Percentiles rank a stretch among this genome's conserved stretches.
These are phyloP conservation scores for Ptychadena robeensis DNA, from an alignment of 2,797 vertebrate genomes.

Conservation along the genomic window DNA sequence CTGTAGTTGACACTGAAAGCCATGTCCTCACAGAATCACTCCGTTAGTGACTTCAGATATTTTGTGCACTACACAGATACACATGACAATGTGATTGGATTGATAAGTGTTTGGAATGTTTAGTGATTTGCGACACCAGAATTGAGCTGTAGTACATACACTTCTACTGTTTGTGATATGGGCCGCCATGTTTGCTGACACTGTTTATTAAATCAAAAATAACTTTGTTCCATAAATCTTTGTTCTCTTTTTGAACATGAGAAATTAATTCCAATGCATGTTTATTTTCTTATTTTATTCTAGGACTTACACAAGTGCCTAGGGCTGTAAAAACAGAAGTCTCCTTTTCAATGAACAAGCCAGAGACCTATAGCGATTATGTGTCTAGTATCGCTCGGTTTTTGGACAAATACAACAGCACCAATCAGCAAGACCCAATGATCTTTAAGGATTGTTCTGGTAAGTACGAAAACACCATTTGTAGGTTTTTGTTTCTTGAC, in stretches of 20 bases:
- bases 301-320: constrained; percentile 91
- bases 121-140: too few species aligned
- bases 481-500: too few species aligned
- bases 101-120: too few species aligned
- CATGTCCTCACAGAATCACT: too few species aligned
- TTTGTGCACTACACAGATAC: too few species aligned
- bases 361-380: constrained; percentile 66
- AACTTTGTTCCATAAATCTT: background rate
- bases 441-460: constrained; percentile 83
- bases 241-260: background rate
- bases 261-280: background rate
- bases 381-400: constrained; percentile 69
- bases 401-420: constrained; percentile 71
- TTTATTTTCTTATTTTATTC: constrained; percentile 8
- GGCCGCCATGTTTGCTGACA: too few species aligned
- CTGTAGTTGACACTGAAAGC: too few species aligned
- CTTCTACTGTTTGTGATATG: too few species aligned
- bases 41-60: too few species aligned
- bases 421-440: constrained; percentile 60
- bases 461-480: constrained; percentile 67
- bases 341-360: constrained; percentile 67
- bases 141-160: too few species aligned
- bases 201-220: too few species aligned
- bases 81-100: too few species aligned
- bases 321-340: constrained; percentile 90